Percentiles rank a stretch among this genome's conserved stretches.
phyloP scores from a whole-genome alignment of 2,797 vertebrate genomes.

The Hoplostethus mediterraneus region DNA sequence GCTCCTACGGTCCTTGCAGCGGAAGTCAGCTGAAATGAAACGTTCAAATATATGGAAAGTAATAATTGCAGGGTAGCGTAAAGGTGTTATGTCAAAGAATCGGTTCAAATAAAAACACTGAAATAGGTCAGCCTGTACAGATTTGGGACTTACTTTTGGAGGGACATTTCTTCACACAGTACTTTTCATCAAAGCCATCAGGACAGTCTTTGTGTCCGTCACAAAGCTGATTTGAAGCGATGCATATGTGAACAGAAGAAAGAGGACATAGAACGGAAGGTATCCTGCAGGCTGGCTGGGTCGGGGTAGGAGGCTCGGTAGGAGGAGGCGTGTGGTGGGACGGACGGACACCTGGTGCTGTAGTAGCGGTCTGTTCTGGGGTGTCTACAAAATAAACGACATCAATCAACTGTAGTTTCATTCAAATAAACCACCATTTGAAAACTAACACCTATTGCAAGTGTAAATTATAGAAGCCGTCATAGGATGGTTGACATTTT shows the following conservation, averaged over 20 bases:
- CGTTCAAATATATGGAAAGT: no score
- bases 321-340: conserved; percentile 61
- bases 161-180: conserved; percentile 66
- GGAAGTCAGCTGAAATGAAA: conserved; percentile 67
- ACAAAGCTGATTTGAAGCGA: conserved; percentile 82
- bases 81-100: no score
- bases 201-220: conserved; percentile 85
- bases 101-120: not conserved
- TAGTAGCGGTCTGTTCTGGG: not conserved
- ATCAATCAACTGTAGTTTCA: not conserved
- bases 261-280: conserved; percentile 78
- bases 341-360: conserved; percentile 21
- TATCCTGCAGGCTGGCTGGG: conserved; percentile 67
- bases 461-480: no score
- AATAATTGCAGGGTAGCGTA: no score
- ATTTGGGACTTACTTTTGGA: conserved; percentile 47
- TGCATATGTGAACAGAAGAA: conserved; percentile 67
- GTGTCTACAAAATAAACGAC: conserved; percentile 13
- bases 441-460: no score
- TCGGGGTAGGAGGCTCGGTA: conserved; percentile 39
- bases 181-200: conserved; percentile 88
- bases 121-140: no score
- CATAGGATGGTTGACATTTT: no score
- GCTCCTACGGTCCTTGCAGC: conserved; percentile 72
- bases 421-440: no score